Percentiles rank a stretch among this genome's conserved stretches.
These are phyloP conservation scores for Propithecus deckenii DNA, from an alignment of 2,797 vertebrate genomes.

Conservation along the genomic window DNA sequence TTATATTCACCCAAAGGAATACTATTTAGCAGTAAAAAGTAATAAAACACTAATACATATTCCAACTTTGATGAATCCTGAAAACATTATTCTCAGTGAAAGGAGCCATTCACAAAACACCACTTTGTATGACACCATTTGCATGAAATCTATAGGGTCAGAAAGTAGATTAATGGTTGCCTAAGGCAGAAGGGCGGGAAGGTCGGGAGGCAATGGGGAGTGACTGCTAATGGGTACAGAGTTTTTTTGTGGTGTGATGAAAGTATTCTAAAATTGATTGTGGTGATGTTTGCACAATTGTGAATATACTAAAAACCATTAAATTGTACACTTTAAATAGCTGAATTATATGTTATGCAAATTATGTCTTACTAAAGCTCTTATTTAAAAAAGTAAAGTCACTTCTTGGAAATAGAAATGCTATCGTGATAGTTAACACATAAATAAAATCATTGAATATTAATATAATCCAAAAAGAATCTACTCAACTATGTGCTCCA, in stretches of 20 bases:
- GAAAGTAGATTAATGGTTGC: neutral
- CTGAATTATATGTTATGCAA: neutral
- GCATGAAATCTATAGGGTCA: neutral
- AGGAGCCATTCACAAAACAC: neutral
- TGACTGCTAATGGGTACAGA: neutral
- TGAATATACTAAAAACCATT: neutral
- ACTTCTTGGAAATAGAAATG: neutral
- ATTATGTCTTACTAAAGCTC: neutral
- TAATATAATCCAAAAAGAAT: neutral
- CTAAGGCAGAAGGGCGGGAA: neutral
- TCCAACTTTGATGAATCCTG: too few relatives aligned
- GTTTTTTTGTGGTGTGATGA: neutral
- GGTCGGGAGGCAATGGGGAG: neutral
- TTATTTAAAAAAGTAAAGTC: neutral
- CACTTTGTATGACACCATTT: too few relatives aligned
- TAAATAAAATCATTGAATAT: neutral
- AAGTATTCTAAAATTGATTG: neutral
- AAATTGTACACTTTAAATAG: neutral
- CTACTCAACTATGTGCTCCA: neutral
- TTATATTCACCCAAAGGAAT: too few relatives aligned
- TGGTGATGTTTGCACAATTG: neutral
- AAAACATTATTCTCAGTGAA: too few relatives aligned
- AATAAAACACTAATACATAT: too few relatives aligned
- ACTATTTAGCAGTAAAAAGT: too few relatives aligned
- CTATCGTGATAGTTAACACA: neutral